phyloP scores from a whole-genome alignment of 2,888 invertebrate species.

The Pelosia muscerda region DNA sequence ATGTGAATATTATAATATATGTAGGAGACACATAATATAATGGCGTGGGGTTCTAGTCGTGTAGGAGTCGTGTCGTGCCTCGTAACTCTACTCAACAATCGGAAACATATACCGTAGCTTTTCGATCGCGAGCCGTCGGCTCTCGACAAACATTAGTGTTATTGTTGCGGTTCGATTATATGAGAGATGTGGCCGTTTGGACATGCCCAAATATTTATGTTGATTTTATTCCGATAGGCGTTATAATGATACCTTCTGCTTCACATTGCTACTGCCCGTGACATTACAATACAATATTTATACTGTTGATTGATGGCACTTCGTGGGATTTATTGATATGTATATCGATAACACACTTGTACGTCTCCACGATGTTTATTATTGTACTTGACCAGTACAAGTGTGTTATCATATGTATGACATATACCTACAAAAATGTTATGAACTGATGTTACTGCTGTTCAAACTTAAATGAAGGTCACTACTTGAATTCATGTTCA shows the following conservation, averaged over 20 bases:
- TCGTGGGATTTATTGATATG: too few relatives aligned
- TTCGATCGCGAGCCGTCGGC: not conserved
- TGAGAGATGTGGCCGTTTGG: not conserved
- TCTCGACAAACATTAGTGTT: slow-evolving; percentile 4
- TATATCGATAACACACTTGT: too few relatives aligned
- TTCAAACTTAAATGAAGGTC: not conserved
- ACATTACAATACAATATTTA: not conserved
- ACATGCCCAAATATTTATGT: not conserved
- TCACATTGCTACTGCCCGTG: not conserved
- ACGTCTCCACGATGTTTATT: too few relatives aligned
- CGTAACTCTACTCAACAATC: not conserved
- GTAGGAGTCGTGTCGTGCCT: not conserved
- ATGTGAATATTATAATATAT: not conserved
- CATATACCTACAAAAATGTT: too few relatives aligned
- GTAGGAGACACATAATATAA: not conserved
- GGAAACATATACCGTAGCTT: not conserved
- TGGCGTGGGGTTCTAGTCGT: not conserved
- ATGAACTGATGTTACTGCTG: not conserved
- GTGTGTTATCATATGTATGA: too few relatives aligned
- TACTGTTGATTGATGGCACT: too few relatives aligned
- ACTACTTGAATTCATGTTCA: too few relatives aligned
- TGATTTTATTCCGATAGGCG: slow-evolving; percentile 1
- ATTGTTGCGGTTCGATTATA: not conserved
- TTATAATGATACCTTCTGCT: not conserved
- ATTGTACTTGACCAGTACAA: too few relatives aligned